These are phyloP conservation scores for Lathronympha strigana DNA, from an alignment of 2,888 invertebrate genomes.

Conservation along the genomic window DNA sequence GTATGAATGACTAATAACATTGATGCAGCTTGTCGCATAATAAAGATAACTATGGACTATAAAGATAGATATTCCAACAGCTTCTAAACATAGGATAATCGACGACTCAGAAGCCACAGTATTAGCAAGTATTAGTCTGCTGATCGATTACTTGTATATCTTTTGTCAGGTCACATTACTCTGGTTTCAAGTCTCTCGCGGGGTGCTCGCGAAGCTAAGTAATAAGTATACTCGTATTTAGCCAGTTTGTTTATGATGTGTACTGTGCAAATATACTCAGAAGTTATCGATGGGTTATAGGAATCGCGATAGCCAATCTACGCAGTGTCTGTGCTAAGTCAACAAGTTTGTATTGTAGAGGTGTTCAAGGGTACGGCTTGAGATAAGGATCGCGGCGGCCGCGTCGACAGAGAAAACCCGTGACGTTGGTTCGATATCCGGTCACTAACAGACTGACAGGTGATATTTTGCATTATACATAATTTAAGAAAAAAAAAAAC, in stretches of 20 bases:
- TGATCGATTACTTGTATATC: background rate
- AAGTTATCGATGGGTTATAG: slow-evolving; percentile 45
- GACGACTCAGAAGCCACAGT: background rate
- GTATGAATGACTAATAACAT: background rate
- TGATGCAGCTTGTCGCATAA: slow-evolving; percentile 2
- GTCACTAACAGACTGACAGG: background rate
- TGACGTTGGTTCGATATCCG: slow-evolving; percentile 28
- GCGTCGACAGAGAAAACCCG: slow-evolving; percentile 17
- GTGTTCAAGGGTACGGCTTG: slow-evolving; percentile 20
- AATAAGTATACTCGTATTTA: background rate
- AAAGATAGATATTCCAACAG: background rate
- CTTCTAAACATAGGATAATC: background rate
- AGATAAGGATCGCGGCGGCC: background rate
- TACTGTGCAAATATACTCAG: slow-evolving; percentile 33
- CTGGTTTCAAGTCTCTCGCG: background rate
- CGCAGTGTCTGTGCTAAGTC: slow-evolving; percentile 43
- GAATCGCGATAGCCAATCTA: slow-evolving; percentile 53
- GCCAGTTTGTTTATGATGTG: slow-evolving; percentile 1
- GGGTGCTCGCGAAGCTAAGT: background rate
- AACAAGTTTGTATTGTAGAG: slow-evolving; percentile 21
- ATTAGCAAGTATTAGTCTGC: background rate
- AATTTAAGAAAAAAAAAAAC: no score
- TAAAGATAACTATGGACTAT: slow-evolving; percentile 5
- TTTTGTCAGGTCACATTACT: background rate
- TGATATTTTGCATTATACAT: no score